phyloP scores from a whole-genome alignment of 2,888 invertebrate species.

The Trisateles emortualis region DNA sequence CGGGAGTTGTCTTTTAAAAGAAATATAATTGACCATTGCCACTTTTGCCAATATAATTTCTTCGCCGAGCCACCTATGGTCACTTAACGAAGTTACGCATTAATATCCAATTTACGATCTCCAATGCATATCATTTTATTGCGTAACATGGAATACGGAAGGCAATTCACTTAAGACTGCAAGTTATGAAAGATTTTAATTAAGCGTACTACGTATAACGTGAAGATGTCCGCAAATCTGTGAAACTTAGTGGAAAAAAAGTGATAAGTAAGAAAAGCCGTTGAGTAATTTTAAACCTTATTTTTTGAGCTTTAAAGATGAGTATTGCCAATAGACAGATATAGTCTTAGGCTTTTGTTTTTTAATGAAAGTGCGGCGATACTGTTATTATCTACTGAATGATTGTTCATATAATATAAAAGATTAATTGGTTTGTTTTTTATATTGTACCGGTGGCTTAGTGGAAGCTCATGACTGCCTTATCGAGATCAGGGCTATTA shows the following conservation, averaged over 20 bases:
- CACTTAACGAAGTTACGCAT: conserved; percentile 23
- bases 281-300: too few species aligned
- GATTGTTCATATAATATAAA: conserved; percentile 2
- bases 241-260: too few species aligned
- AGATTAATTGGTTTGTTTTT: neutral
- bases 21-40: too few species aligned
- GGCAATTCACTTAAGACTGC: conserved; percentile 29
- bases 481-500: too few species aligned
- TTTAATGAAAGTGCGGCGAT: too few species aligned
- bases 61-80: conserved; percentile 12
- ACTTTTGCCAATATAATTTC: conserved; percentile 4
- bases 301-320: too few species aligned
- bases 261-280: too few species aligned
- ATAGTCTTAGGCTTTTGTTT: too few species aligned
- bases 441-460: neutral
- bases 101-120: conserved; percentile 38
- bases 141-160: conserved; percentile 42
- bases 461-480: too few species aligned
- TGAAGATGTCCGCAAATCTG: neutral
- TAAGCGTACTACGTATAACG: conserved; percentile 18
- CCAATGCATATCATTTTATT: conserved; percentile 36
- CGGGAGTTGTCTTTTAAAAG: too few species aligned
- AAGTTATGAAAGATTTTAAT: conserved; percentile 42
- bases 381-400: conserved; percentile 7
- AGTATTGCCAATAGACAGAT: too few species aligned